phyloP scores from a whole-genome alignment of 2,888 invertebrate species.

The Thumatha senex region DNA sequence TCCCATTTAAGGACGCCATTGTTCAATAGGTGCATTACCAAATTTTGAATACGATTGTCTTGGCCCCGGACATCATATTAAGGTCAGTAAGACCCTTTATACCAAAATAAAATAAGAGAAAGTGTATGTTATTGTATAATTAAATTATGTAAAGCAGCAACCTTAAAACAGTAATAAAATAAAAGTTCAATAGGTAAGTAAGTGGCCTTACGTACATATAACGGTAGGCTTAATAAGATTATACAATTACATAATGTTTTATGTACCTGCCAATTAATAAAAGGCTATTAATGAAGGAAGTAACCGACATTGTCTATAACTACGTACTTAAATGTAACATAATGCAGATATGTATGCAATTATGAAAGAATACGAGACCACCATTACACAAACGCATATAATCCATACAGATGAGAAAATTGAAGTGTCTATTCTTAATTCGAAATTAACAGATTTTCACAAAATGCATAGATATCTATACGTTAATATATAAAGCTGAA shows the following conservation, averaged over 20 bases:
- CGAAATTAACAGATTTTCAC: no score
- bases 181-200: background rate
- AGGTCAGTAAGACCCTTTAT: no score
- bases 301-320: constrained; percentile 8
- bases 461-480: no score
- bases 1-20: no score
- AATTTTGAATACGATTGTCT: no score
- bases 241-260: background rate
- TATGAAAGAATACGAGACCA: constrained; percentile 14
- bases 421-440: no score
- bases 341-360: constrained; percentile 13
- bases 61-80: no score
- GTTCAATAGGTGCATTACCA: no score
- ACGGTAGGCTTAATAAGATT: background rate
- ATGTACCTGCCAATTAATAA: constrained; percentile 2
- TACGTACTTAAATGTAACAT: background rate
- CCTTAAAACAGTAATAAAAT: background rate
- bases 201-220: background rate
- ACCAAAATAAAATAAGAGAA: no score
- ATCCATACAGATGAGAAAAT: constrained; percentile 4
- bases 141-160: background rate
- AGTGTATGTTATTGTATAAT: background rate
- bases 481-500: no score
- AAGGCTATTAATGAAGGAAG: constrained; percentile 23
- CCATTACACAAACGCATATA: constrained; percentile 3